Evolutionary conservation across 2,113 vertebrate species (phyloP).

Genomic region (Dicaeum eximium): DNA sequence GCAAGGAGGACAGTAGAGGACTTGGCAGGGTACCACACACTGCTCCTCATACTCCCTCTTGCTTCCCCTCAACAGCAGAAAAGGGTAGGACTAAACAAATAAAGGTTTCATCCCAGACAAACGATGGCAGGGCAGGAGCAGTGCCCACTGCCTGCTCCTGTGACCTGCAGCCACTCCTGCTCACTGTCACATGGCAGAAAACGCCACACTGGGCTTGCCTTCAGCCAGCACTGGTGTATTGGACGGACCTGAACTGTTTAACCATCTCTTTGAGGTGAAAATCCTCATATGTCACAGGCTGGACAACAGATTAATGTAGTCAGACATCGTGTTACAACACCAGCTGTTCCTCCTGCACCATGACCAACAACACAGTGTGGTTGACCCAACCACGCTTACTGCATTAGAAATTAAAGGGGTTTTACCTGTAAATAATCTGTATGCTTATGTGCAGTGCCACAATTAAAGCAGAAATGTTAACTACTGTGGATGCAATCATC

Average conservation of each 20-base stretch:
- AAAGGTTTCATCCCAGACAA: not conserved
- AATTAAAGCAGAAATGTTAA: not conserved
- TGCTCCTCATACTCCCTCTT: not conserved
- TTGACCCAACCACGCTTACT: rapidly evolving
- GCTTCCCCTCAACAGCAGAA: not conserved
- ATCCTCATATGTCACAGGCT: not conserved
- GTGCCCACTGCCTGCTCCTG: not conserved
- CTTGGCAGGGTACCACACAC: not conserved
- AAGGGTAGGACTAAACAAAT: not conserved
- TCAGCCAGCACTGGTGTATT: rapidly evolving
- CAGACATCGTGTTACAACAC: not conserved
- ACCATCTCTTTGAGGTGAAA: not conserved
- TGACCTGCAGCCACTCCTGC: not conserved
- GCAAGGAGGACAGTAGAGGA: not conserved
- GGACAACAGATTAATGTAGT: not conserved
- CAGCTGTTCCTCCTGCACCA: not conserved
- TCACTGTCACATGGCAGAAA: not conserved
- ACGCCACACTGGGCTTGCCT: not conserved
- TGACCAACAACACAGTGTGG: rapidly evolving
- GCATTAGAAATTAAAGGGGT: not conserved
- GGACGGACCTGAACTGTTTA: not conserved
- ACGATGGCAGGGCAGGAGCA: not conserved
- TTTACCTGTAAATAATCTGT: not conserved
- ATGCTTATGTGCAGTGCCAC: not conserved
- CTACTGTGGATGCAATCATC: not conserved